These are phyloP conservation scores for Eupsilia transversa DNA, from an alignment of 2,888 invertebrate genomes.

Conservation along the genomic window DNA sequence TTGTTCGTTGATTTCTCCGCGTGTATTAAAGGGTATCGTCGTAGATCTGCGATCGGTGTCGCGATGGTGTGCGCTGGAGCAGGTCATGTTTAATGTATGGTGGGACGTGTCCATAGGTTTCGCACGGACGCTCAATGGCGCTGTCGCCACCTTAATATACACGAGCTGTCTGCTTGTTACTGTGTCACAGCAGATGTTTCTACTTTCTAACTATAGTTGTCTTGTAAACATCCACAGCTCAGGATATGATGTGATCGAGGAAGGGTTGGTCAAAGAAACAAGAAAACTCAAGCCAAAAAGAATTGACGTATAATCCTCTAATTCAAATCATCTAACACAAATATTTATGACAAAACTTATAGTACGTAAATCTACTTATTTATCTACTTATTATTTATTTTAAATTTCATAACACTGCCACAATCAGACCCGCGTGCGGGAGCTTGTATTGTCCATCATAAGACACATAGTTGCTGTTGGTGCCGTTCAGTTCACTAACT, in stretches of 20 bases:
- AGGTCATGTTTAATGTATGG: conserved; percentile 59
- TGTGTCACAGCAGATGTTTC: conserved; percentile 3
- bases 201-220: not conserved
- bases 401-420: not conserved
- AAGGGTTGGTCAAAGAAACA: not conserved
- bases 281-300: not conserved
- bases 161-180: not conserved
- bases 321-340: too few relatives aligned
- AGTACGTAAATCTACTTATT: not conserved
- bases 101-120: conserved; percentile 44
- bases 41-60: conserved; percentile 44
- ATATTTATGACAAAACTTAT: not conserved
- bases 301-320: not conserved
- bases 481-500: conserved; percentile 6
- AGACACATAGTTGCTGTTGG: not conserved
- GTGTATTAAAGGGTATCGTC: conserved; percentile 46
- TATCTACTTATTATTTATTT: too few relatives aligned
- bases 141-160: conserved; percentile 20
- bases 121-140: conserved; percentile 47
- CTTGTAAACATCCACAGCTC: not conserved
- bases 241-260: not conserved
- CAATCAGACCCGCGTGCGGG: conserved; percentile 10
- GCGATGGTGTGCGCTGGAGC: conserved; percentile 47
- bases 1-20: conserved; percentile 21
- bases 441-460: not conserved